A percentile compares a stretch with the other conserved stretches of the same genome.
Evolutionary conservation across 2,888 invertebrate genomes (phyloP).

Genomic region (Drosophila emarginata): DNA sequence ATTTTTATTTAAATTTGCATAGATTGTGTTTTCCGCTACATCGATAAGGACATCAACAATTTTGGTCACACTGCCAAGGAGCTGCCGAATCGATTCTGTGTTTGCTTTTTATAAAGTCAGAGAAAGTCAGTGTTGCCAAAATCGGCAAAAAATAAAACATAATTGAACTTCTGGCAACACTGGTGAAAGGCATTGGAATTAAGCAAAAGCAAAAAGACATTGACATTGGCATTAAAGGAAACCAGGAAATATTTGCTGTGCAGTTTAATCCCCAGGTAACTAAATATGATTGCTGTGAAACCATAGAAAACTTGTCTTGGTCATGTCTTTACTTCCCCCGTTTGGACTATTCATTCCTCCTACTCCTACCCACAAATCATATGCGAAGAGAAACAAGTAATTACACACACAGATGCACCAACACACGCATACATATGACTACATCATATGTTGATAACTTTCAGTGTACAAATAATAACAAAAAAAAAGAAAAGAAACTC

Average conservation of each 20-base stretch:
- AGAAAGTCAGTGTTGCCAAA: not conserved
- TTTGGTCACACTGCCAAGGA: constrained; percentile 19
- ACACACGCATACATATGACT: constrained; percentile 13
- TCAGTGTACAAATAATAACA: constrained; percentile 27
- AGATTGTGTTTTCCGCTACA: not conserved
- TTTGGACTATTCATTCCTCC: not conserved
- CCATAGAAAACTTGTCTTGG: constrained; percentile 27
- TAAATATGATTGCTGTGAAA: constrained; percentile 26
- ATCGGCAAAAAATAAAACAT: not conserved
- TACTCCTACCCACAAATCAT: constrained; percentile 1
- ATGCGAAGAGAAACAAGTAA: constrained; percentile 35
- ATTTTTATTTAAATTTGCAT: too few relatives aligned
- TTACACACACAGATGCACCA: constrained; percentile 29
- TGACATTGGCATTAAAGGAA: constrained; percentile 43
- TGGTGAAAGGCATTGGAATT: constrained; percentile 38
- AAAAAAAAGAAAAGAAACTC: constrained; percentile 13
- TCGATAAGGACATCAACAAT: constrained; percentile 9
- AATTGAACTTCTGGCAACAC: not conserved
- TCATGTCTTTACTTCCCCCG: not conserved
- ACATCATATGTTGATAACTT: constrained; percentile 48
- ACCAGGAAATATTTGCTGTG: constrained; percentile 42
- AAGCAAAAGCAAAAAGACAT: constrained; percentile 14
- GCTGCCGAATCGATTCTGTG: not conserved
- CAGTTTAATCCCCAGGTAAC: constrained; percentile 63
- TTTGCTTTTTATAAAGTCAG: not conserved